These are phyloP conservation scores for Amphipyra berbera DNA, from an alignment of 2,888 invertebrate genomes.

Conservation along the genomic window DNA sequence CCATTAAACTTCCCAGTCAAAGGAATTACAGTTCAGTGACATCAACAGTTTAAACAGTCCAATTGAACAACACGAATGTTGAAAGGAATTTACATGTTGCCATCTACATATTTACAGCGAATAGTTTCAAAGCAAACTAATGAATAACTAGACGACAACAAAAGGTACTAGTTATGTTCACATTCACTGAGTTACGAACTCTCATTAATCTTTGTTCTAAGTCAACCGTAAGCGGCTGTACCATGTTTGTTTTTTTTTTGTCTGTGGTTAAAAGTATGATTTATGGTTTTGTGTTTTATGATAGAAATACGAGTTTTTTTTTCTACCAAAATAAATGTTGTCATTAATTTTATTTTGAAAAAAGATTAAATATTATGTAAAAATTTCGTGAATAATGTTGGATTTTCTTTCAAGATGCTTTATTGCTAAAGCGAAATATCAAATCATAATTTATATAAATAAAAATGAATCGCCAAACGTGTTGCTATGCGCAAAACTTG, in stretches of 20 bases:
- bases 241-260: background rate
- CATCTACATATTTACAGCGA: background rate
- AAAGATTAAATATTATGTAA: too few species aligned
- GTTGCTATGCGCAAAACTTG: too few species aligned
- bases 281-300: background rate
- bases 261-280: background rate
- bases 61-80: background rate
- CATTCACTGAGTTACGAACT: constrained; percentile 6
- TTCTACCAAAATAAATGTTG: background rate
- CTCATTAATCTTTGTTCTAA: constrained; percentile 28
- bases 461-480: too few species aligned
- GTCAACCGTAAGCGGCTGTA: background rate
- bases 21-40: too few species aligned
- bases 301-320: background rate
- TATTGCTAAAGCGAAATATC: too few species aligned
- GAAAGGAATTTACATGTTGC: background rate
- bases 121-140: background rate
- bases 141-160: background rate
- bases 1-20: too few species aligned
- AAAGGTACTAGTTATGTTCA: background rate
- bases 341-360: too few species aligned
- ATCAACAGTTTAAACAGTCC: too few species aligned
- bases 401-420: too few species aligned
- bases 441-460: too few species aligned
- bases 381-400: too few species aligned